phyloP scores from a whole-genome alignment of 2,797 vertebrate genomes.

The Smutsia temminckii region DNA sequence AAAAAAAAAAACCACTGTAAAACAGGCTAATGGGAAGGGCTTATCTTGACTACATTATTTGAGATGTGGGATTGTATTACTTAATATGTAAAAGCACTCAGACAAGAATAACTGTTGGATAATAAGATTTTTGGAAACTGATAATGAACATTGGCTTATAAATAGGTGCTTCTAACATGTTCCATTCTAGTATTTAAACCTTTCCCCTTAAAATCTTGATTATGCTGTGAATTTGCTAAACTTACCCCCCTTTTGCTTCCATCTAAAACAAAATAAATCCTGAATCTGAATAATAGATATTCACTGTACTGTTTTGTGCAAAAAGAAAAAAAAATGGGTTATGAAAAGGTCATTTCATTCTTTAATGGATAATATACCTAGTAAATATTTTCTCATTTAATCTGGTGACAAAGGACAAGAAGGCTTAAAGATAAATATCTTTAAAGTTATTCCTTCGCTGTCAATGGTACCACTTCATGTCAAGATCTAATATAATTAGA shows the following conservation, averaged over 20 bases:
- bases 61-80: neutral
- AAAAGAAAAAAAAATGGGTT: neutral
- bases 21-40: neutral
- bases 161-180: neutral
- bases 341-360: neutral
- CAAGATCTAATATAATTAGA: constrained; percentile 19
- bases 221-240: neutral
- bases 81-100: neutral
- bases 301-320: neutral
- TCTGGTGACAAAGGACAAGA: constrained; percentile 21
- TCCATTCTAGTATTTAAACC: neutral
- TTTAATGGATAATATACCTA: neutral
- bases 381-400: constrained; percentile 24
- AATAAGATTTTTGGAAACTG: neutral
- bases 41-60: constrained; percentile 12
- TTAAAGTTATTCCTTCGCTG: neutral
- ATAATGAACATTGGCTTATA: neutral
- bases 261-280: constrained; percentile 10
- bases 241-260: neutral
- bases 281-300: constrained; percentile 11
- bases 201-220: neutral
- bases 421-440: constrained; percentile 21
- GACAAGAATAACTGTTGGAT: neutral
- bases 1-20: neutral
- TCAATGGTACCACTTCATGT: neutral